Evolutionary conservation across 2,113 vertebrate species (phyloP), one percentile per base, ranked within the genome.

Genomic region (Grammomys surdaster): DNA sequence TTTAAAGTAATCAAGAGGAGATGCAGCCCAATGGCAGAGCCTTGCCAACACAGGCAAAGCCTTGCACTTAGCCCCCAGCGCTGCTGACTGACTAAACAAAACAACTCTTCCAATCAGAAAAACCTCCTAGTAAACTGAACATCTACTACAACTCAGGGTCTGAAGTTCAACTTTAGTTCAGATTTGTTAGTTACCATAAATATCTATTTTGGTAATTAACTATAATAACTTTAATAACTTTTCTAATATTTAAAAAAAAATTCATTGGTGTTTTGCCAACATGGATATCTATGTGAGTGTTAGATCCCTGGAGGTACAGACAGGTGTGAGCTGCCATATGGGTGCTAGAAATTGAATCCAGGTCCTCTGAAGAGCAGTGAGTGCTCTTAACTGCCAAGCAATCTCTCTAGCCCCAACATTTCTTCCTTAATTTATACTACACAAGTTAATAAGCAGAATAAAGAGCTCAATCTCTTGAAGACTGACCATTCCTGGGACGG

Each of bases 81-180:
- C 46, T 87, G 65, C 46, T 51, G 46, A 17, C 65, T 63, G 22
- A 40, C 1, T 17, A 36, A 70, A 22, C 36, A 81, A 58, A 56
- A 86, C 31, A 80, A 88, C 85, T 88, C 51, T 94, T 80, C 33
- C 43, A 54, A 87, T 82, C n/a, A 72, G 67, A 89, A 20, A 36
- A 91, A 67, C 46, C 9, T 67, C 19, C 40, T 5, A 40, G 46
- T 51, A 56, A 89, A 93, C 22, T n/a, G 1, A 36, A 92, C 73
- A 20, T 40, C 72, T 7, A 56, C 67, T 40, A 46, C 10, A 81
- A 28, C 31, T 56, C 33, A 40, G 72, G 65, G 46, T 85, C 78
- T 84, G 40, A 89, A 58, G 31, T 85, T 69, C 94, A 92, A 77
- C 90, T 26, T 28, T 73, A 17, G 70, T 80, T 97, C 92, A 94